These are phyloP conservation scores for Latheticus oryzae DNA, from an alignment of 2,888 invertebrate species.

Conservation along the genomic window DNA sequence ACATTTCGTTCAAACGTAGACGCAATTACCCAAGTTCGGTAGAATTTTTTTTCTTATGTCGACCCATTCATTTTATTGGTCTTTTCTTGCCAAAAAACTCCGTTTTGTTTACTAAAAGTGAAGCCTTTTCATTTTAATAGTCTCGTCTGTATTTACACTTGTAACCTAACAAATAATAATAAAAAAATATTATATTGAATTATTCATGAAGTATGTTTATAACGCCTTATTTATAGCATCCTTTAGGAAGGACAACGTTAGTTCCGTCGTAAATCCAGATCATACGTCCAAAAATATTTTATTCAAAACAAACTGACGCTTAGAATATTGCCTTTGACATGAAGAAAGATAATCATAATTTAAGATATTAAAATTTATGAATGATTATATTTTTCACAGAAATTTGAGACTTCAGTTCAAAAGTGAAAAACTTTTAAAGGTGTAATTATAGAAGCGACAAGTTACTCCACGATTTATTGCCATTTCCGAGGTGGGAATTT, in stretches of 20 bases:
- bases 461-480: too few species aligned
- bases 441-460: too few species aligned
- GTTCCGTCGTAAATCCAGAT: constrained; percentile 1
- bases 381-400: too few species aligned
- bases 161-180: constrained; percentile 2
- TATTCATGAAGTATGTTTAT: constrained; percentile 2
- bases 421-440: too few species aligned
- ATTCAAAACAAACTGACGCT: too few species aligned
- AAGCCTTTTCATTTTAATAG: constrained; percentile 4
- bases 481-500: too few species aligned
- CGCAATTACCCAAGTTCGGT: background rate
- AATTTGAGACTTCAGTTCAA: too few species aligned
- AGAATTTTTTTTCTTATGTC: background rate
- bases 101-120: background rate
- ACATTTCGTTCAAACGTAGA: too few species aligned
- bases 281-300: constrained; percentile 4
- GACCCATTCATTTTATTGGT: background rate
- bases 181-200: background rate
- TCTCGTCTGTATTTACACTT: constrained; percentile 6
- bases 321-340: too few species aligned
- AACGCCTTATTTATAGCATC: constrained; percentile 3
- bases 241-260: constrained; percentile 1
- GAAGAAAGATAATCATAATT: too few species aligned
- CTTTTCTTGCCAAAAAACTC: background rate
- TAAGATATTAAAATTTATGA: too few species aligned